Conservation (phyloP, 1,140 invertebrate genomes). For the Frieseomelitta varia region DNA sequence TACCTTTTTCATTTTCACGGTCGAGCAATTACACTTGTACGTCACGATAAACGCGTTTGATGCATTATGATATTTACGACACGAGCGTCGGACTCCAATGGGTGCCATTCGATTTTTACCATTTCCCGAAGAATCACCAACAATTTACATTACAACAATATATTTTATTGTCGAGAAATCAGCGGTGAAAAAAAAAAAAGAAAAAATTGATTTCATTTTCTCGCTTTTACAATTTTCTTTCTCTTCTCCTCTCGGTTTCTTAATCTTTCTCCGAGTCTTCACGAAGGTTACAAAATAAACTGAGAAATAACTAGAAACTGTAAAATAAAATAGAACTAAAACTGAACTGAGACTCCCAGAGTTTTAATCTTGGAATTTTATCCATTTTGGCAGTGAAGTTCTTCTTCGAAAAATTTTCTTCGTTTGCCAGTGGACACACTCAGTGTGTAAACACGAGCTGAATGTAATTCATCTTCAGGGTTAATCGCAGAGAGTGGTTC, state of each 20-base stretch:
- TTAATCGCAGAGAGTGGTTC: too few species aligned
- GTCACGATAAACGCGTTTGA: not conserved
- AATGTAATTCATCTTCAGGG: not conserved
- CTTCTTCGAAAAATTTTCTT: not conserved
- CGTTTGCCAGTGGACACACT: not conserved
- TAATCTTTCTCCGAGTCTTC: too few species aligned
- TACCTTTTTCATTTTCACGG: not conserved
- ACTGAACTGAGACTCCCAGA: not conserved
- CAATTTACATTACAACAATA: not conserved
- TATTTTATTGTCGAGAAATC: not conserved
- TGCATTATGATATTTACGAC: not conserved
- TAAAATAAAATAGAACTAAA: too few species aligned
- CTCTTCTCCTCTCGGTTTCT: not conserved
- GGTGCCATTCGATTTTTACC: not conserved
- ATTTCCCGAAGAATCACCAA: not conserved
- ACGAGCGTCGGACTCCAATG: not conserved
- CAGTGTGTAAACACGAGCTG: not conserved
- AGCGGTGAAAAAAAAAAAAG: not conserved
- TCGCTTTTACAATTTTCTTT: not conserved
- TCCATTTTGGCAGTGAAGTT: not conserved
- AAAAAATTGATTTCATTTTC: not conserved
- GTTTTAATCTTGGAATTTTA: not conserved
- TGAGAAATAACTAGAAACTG: too few species aligned
- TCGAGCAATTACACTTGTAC: conserved; percentile 14
- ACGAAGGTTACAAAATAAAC: too few species aligned